Percentiles rank a stretch among this genome's conserved stretches.
Conservation (phyloP, 2,888 invertebrate species). For the Hybos culiciformis region DNA sequence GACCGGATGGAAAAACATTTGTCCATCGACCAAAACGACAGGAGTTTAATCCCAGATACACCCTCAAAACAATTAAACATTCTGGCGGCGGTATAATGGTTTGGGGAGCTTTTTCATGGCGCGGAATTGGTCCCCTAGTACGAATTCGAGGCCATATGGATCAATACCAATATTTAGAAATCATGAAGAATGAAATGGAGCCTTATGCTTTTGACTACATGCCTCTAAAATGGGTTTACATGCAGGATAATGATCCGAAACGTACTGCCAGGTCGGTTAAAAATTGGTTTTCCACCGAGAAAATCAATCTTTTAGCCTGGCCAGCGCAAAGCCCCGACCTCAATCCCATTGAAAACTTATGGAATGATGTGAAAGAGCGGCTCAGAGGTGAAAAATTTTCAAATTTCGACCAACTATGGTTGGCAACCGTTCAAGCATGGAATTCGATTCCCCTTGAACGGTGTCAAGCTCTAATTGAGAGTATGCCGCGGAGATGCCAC, state of each 20-base stretch:
- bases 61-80: constrained; percentile 5
- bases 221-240: too few relatives aligned
- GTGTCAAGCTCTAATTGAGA: not conserved
- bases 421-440: not conserved
- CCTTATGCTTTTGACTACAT: too few relatives aligned
- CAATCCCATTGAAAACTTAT: not conserved
- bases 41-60: constrained; percentile 6
- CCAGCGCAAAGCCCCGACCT: not conserved
- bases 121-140: too few relatives aligned
- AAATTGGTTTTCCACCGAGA: not conserved
- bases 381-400: not conserved
- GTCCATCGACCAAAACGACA: constrained; percentile 3
- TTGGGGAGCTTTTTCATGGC: too few relatives aligned
- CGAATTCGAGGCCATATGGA: too few relatives aligned
- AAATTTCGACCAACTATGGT: not conserved
- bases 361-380: too few relatives aligned
- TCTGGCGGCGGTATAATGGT: too few relatives aligned
- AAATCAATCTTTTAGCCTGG: not conserved
- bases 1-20: constrained; percentile 3
- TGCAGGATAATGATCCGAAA: not conserved
- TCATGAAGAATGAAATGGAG: too few relatives aligned
- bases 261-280: not conserved
- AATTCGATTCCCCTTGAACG: not conserved
- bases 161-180: too few relatives aligned
- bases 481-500: not conserved